Evolutionary conservation across 2,888 invertebrate genomes (phyloP), one percentile per base, ranked within the genome.

Genomic region (Rutpela maculata): DNA sequence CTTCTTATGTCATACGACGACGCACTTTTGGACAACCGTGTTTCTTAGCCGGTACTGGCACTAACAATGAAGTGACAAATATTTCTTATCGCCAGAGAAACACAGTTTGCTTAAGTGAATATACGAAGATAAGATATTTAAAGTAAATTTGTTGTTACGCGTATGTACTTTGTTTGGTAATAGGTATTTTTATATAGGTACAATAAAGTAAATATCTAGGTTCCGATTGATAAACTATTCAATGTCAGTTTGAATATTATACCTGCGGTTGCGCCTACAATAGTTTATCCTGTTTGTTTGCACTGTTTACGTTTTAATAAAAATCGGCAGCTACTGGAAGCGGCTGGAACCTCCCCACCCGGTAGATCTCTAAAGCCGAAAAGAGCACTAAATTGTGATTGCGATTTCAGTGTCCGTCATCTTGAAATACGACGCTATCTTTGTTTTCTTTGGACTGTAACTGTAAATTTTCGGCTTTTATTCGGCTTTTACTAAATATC

Each of bases 71-170:
- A 50, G 6, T 50, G 50, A 50, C 50, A 50, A 43, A 43, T 43
- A 38, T 65, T 18, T 65, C 17, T 65, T 65, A 65, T 65, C 65
- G 9, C 15, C 10, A 31, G 43, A 15, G 43, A 15, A 31, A 62
- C 31, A 10, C n/a, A 35, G 31, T 31, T 22, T 62, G 17, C 19
- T 65, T 65, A n/a, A 19, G 35, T 43, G 43, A 38, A 17, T 43
- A 65, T 18, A 17, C n/a, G 31, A 26, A 56, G 68, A 68, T 68
- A 68, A 68, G 68, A 68, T 68, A 68, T 68, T 68, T 31, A 68
- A 56, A 68, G 68, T 68, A 68, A 68, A 68, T 56, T 56, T 68
- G 66, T 67, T 18, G 66, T 50, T 43, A 19, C 15, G n/a, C 15
- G n/a, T 50, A n/a, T 3, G 50, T 50, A n/a, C 3, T 50, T 17